Base-by-base conservation (phyloP, 1,140 invertebrate genomes). In the Pseudomyrmex pallidus region DNA sequence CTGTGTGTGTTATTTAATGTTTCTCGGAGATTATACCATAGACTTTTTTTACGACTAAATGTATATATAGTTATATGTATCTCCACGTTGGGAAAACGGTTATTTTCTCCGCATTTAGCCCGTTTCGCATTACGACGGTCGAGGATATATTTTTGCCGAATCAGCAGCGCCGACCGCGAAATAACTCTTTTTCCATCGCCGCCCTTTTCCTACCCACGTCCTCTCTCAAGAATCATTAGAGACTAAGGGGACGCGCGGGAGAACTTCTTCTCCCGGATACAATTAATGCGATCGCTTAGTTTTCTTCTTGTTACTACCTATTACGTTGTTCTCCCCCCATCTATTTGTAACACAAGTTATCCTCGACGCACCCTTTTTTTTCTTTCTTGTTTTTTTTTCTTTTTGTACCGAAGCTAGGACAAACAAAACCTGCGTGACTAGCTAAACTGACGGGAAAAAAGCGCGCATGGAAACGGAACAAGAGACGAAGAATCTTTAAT, bases 241-340 rank as follows among this genome's bases (percentile, higher is more conserved):
- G 56, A 68, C 10, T 9, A 25, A 63, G 25, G 59, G 25, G 56
- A 44, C 35, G 46, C 25, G 17, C 25, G n/a, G 56, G 46, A 72
- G 61, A 84, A 61, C 66, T 78, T 74, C 59, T 54, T 83, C 68
- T 50, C 77, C 67, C 72, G 74, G 83, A 83, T 62, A 85, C 87
- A 91, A 91, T 91, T 91, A 91, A 89, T 90, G 90, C 78, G 87
- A 89, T 86, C 88, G 86, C 85, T 90, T 89, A 90, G 85, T 91
- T 91, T 90, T 89, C 85, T 91, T 89, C 89, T 87, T 85, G 90
- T 90, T 91, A 35, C 35, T 35, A 87, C 84, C 67, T 86, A 87
- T 91, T 88, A 77, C 72, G 50, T 57, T 83, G 63, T 74, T 0
- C 70, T 83, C 46, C 25, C 25, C 3, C 72, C 62, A 56, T 20